phyloP scores from a whole-genome alignment of 1,140 invertebrate species.

The Rhyzopertha dominica region DNA sequence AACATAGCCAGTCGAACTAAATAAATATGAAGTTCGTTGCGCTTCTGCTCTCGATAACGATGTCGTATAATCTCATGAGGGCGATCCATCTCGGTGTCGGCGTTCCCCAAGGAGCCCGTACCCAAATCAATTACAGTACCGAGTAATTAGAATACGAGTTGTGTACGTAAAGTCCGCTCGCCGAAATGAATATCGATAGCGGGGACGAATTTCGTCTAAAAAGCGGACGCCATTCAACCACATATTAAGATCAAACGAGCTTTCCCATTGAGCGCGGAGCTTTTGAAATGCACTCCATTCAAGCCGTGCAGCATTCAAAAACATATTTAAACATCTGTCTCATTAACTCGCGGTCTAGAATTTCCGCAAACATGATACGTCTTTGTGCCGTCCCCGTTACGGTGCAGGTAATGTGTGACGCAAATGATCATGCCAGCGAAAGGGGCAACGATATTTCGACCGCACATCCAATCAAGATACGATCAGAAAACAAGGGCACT shows the following conservation, averaged over 20 bases:
- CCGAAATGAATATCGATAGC: no score
- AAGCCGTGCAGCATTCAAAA: conserved; percentile 22
- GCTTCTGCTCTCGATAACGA: conserved; percentile 16
- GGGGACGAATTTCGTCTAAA: no score
- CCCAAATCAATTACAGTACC: conserved; percentile 18
- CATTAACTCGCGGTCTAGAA: conserved; percentile 24
- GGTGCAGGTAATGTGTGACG: no score
- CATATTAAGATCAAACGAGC: conserved; percentile 29
- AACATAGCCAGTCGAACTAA: conserved; percentile 13
- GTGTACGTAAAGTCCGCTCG: no score
- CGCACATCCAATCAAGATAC: no score
- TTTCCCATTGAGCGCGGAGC: conserved; percentile 23
- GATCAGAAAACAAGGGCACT: no score
- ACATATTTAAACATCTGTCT: conserved; percentile 28
- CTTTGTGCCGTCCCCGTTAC: background rate
- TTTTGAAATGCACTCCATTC: conserved; percentile 26
- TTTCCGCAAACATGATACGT: conserved; percentile 22
- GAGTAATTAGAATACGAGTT: conserved; percentile 21
- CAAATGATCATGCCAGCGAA: no score
- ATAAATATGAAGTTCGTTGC: conserved; percentile 14
- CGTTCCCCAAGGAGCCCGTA: conserved; percentile 14
- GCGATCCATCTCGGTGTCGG: conserved; percentile 14
- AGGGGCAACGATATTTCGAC: no score
- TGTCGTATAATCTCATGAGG: conserved; percentile 19
- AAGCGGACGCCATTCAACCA: no score